Conservation (phyloP, 2,888 invertebrate genomes). For the Fragum whitleyi region DNA sequence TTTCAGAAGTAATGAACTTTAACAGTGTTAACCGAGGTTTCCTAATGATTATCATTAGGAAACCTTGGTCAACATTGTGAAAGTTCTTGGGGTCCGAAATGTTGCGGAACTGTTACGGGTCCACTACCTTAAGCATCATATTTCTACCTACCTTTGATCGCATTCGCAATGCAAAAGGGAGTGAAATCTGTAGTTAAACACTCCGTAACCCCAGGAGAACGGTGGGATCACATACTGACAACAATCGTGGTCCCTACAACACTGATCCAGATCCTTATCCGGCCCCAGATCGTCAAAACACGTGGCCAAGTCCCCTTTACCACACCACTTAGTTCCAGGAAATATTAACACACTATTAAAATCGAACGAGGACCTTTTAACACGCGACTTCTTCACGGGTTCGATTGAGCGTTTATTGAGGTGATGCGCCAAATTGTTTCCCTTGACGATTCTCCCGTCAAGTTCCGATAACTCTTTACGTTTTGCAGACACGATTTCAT, state of each 20-base stretch:
- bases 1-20: too few species aligned
- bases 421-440: background rate
- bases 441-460: background rate
- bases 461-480: background rate
- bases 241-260: slow-evolving; percentile 95
- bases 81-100: too few species aligned
- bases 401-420: slow-evolving; percentile 49
- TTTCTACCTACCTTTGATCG: slow-evolving; percentile 91
- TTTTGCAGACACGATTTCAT: background rate
- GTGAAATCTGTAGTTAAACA: slow-evolving; percentile 95
- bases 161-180: slow-evolving; percentile 97
- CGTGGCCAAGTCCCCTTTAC: slow-evolving; percentile 93
- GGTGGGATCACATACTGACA: slow-evolving; percentile 94
- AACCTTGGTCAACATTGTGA: too few species aligned
- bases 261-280: slow-evolving; percentile 93
- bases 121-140: too few species aligned
- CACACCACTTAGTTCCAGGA: slow-evolving; percentile 97
- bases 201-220: slow-evolving; percentile 93
- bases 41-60: too few species aligned
- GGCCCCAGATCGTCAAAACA: slow-evolving; percentile 94
- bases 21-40: too few species aligned
- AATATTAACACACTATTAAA: slow-evolving; percentile 89
- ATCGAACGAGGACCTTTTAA: slow-evolving; percentile 56
- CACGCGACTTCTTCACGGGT: slow-evolving; percentile 47
- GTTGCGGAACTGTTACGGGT: too few species aligned